A percentile compares a stretch with the other conserved stretches of the same genome.
Conservation (phyloP, 2,888 invertebrate genomes). For the Drosophila silvestris region DNA sequence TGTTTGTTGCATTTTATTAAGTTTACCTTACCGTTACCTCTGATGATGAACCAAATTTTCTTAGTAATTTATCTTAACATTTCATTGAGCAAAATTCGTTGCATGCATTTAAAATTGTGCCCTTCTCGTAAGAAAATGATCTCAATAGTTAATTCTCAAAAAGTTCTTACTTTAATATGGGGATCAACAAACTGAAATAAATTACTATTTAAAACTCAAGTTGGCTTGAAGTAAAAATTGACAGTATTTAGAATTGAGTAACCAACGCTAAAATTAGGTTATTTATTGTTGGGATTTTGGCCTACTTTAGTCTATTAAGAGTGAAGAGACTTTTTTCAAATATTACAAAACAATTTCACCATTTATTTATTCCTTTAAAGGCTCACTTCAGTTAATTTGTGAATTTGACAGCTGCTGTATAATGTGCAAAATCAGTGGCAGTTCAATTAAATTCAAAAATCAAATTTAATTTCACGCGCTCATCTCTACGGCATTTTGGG, state of each 20-base stretch:
- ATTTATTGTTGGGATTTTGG: background rate
- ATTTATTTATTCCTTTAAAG: background rate
- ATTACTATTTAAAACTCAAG: background rate
- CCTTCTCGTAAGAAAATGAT: background rate
- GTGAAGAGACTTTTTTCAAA: background rate
- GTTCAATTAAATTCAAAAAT: slow-evolving; percentile 1
- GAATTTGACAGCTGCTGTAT: background rate
- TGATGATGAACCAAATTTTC: background rate
- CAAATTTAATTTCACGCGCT: slow-evolving; percentile 4
- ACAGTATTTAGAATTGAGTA: background rate
- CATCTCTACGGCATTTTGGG: background rate
- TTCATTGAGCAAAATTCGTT: background rate
- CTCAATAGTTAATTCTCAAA: background rate
- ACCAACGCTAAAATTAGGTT: background rate
- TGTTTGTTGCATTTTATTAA: background rate
- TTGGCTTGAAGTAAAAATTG: background rate
- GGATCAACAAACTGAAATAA: background rate
- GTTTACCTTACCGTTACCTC: accelerated
- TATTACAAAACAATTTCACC: background rate
- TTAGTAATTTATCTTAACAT: background rate
- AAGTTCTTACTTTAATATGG: accelerated
- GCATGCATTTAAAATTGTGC: background rate
- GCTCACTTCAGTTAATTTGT: background rate
- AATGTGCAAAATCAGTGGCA: background rate
- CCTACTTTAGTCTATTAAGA: background rate